phyloP scores from a whole-genome alignment of 2,113 vertebrate genomes.

The Equus przewalskii region DNA sequence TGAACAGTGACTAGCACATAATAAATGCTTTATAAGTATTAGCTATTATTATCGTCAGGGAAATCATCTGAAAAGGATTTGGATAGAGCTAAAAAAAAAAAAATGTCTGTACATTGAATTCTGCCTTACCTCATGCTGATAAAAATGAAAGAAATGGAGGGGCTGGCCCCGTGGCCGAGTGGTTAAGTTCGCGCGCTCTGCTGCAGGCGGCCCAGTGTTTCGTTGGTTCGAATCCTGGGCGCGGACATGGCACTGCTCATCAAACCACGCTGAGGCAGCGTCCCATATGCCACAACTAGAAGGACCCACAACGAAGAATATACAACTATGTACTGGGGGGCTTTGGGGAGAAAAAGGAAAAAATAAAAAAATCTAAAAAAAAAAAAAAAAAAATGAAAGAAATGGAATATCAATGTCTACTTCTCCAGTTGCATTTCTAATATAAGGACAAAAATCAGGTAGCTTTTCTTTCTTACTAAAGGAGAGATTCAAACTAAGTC shows the following conservation, averaged over 20 bases:
- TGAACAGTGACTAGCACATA: not conserved
- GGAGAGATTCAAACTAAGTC: not conserved
- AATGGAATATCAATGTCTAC: not conserved
- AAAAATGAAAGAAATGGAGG: not conserved
- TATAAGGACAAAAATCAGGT: not conserved
- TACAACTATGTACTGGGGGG: too few species aligned
- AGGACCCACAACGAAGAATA: too few species aligned
- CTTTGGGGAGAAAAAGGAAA: too few species aligned
- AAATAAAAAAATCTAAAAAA: too few species aligned
- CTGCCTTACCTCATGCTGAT: not conserved
- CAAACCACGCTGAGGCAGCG: too few species aligned
- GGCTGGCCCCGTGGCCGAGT: too few species aligned
- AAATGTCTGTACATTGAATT: not conserved
- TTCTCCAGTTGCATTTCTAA: not conserved
- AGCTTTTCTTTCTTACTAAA: not conserved
- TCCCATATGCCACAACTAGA: too few species aligned
- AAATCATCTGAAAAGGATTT: not conserved
- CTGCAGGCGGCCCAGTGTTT: too few species aligned
- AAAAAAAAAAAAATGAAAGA: constrained; percentile 11
- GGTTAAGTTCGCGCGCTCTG: too few species aligned
- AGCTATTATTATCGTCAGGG: not conserved
- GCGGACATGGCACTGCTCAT: too few species aligned
- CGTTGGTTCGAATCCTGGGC: too few species aligned
- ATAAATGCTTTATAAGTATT: not conserved
- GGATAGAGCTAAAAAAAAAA: not conserved